Percentiles rank a stretch among this genome's conserved stretches.
Conservation (phyloP, 2,888 invertebrate genomes). For the Ferdinandea cuprea region DNA sequence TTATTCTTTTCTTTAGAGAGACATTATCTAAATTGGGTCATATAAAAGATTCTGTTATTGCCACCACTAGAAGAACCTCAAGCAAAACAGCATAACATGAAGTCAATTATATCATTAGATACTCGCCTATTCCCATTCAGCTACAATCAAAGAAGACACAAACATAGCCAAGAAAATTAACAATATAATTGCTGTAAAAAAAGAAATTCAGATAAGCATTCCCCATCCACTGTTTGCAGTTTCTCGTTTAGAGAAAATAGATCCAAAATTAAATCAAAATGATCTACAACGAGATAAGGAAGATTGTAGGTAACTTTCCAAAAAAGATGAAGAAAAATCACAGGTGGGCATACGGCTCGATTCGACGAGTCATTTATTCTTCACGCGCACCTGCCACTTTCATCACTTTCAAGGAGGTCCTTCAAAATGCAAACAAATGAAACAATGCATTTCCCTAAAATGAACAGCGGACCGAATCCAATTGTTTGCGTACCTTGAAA, state of each 20-base stretch:
- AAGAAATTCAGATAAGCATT: background rate
- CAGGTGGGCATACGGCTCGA: too few species aligned
- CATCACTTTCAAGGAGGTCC: background rate
- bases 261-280: background rate
- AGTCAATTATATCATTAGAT: conserved; percentile 1
- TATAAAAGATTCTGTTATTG: background rate
- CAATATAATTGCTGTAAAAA: background rate
- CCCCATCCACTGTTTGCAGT: background rate
- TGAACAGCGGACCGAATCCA: background rate
- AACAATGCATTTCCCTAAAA: background rate
- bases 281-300: background rate
- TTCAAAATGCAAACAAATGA: background rate
- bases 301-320: background rate
- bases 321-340: too few species aligned
- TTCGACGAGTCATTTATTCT: too few species aligned
- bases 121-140: background rate
- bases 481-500: background rate
- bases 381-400: background rate
- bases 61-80: background rate
- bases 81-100: background rate
- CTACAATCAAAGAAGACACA: conserved; percentile 1
- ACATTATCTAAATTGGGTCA: background rate
- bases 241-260: background rate
- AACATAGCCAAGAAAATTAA: background rate
- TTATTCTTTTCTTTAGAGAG: too few species aligned